Conservation (phyloP, 2,113 vertebrate species). For the Neodontobutis hainanensis region DNA sequence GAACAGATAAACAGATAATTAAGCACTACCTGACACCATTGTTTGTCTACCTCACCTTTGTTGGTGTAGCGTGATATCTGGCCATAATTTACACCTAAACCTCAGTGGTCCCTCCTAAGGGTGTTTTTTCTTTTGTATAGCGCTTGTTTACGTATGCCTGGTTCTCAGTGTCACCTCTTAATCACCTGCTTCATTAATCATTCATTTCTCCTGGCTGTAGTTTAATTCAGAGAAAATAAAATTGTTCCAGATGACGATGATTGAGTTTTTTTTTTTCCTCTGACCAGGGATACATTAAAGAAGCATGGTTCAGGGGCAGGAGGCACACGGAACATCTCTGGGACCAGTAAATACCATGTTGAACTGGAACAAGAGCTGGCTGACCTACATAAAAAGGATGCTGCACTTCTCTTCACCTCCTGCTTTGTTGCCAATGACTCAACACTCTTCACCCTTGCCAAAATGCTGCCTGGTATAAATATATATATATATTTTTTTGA, state of each 20-base stretch:
- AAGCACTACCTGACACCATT: constrained; percentile 19
- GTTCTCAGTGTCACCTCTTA: background rate
- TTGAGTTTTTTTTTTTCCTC: background rate
- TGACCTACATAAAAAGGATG: constrained; percentile 94
- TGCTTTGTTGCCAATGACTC: constrained; percentile 99
- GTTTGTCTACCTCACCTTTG: background rate
- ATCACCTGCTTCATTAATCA: background rate
- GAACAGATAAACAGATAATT: background rate
- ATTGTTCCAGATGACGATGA: background rate
- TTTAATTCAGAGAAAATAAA: background rate
- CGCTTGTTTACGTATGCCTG: constrained; percentile 30
- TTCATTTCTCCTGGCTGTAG: background rate
- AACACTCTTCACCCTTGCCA: constrained; percentile 95
- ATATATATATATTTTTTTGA: background rate
- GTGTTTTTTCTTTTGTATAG: background rate
- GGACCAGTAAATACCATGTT: constrained; percentile 96
- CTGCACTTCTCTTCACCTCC: constrained; percentile 92
- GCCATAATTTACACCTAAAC: constrained; percentile 22
- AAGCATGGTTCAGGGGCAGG: constrained; percentile 95
- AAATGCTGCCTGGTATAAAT: constrained; percentile 96
- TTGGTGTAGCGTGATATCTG: constrained; percentile 10
- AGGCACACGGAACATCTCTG: constrained; percentile 96
- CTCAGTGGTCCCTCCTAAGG: background rate
- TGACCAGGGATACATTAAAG: constrained; percentile 86
- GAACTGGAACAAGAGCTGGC: constrained; percentile 92